Conservation (phyloP, 2,888 invertebrate genomes). For the Steinernema hermaphroditum region DNA sequence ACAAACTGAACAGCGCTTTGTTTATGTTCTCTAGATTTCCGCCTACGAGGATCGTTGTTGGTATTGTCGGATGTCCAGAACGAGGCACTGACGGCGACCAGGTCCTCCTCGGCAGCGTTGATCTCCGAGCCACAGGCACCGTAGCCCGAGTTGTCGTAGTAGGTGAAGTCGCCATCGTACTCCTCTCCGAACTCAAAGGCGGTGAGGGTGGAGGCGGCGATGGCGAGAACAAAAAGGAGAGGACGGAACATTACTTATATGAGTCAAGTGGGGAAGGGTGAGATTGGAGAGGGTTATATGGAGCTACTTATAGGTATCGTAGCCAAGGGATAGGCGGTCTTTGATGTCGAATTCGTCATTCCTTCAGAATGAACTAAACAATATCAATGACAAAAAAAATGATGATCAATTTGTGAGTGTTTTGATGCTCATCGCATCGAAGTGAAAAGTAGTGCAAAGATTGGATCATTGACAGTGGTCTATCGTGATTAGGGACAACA, state of each 20-base stretch:
- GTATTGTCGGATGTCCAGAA: conserved; percentile 32
- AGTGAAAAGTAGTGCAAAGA: no score
- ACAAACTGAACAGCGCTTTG: conserved; percentile 16
- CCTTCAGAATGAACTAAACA: no score
- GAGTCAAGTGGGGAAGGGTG: no score
- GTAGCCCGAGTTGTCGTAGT: conserved; percentile 33
- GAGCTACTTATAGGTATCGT: neutral
- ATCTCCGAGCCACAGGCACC: conserved; percentile 35
- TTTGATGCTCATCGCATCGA: no score
- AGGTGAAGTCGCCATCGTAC: conserved; percentile 33
- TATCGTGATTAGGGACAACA: no score
- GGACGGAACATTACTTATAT: neutral
- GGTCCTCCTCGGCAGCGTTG: conserved; percentile 24
- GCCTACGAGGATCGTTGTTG: conserved; percentile 33
- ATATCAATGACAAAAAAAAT: no score
- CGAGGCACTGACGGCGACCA: conserved; percentile 35
- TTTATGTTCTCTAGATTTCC: neutral
- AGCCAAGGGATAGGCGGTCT: no score
- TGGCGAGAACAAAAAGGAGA: neutral
- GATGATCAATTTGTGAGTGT: no score
- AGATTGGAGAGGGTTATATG: no score
- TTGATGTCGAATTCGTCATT: no score
- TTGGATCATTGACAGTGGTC: no score
- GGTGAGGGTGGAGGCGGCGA: neutral
- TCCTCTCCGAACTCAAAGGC: neutral